phyloP scores from a whole-genome alignment of 2,797 vertebrate genomes.

The Lithobates pipiens region DNA sequence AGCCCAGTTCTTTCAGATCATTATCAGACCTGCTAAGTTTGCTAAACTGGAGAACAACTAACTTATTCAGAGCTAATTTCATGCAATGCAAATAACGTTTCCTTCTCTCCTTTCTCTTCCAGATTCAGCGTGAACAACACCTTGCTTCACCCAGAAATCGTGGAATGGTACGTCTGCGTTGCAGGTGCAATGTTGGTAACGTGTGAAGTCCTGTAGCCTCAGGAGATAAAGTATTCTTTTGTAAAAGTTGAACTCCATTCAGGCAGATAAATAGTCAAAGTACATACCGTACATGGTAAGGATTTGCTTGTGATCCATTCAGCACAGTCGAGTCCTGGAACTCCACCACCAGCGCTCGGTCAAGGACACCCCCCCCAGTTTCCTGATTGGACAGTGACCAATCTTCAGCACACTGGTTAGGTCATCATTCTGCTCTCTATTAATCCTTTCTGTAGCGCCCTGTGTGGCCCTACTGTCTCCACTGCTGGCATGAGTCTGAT shows the following conservation, averaged over 20 bases:
- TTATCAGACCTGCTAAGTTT: background rate
- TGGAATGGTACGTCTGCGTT: constrained; percentile 86
- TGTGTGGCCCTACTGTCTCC: no score
- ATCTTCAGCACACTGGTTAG: no score
- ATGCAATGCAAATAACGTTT: background rate
- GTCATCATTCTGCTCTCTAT: no score
- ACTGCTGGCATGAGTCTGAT: no score
- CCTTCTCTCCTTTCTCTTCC: constrained; percentile 27
- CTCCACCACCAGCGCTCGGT: no score
- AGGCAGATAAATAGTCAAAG: background rate
- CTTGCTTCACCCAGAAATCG: constrained; percentile 89
- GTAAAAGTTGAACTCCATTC: background rate
- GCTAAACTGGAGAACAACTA: background rate
- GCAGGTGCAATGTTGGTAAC: background rate
- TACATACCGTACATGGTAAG: no score
- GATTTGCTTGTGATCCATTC: no score
- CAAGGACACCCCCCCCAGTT: no score
- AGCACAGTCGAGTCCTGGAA: no score
- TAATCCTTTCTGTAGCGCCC: no score
- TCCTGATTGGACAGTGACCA: no score
- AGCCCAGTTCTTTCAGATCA: background rate
- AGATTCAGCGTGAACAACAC: constrained; percentile 92
- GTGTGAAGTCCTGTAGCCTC: background rate
- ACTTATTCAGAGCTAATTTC: background rate
- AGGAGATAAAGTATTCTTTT: background rate